phyloP scores from a whole-genome alignment of 2,113 vertebrate species.

The Sitta europaea region DNA sequence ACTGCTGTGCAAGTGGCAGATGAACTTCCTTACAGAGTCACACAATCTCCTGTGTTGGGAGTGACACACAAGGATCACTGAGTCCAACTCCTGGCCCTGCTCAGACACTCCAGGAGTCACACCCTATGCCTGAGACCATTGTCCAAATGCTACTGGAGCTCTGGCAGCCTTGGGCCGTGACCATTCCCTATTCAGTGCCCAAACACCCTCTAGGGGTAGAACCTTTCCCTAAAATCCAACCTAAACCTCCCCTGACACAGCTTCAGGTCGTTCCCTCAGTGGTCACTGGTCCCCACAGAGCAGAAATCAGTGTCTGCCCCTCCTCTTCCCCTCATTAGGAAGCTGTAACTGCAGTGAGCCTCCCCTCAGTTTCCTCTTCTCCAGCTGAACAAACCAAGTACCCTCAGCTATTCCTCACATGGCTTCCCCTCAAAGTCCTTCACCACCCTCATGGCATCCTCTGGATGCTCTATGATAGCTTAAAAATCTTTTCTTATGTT shows the following conservation, averaged over 20 bases:
- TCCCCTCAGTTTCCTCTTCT: not conserved
- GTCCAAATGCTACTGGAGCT: not conserved
- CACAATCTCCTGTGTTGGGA: not conserved
- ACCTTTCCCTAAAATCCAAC: not conserved
- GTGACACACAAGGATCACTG: not conserved
- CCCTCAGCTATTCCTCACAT: not conserved
- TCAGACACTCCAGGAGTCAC: not conserved
- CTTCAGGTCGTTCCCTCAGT: not conserved
- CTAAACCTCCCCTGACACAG: not conserved
- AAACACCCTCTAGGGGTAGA: not conserved
- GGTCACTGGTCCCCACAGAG: too few species aligned
- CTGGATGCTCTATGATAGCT: not conserved
- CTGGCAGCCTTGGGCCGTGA: not conserved
- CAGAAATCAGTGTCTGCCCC: not conserved
- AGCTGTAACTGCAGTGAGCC: fast-evolving
- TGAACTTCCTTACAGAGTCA: not conserved
- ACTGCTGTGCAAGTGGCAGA: not conserved
- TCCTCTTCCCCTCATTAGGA: not conserved
- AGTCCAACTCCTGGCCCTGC: not conserved
- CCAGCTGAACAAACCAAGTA: not conserved
- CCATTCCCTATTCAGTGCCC: not conserved
- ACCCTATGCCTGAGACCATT: fast-evolving
- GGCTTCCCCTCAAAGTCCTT: not conserved
- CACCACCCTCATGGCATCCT: not conserved
- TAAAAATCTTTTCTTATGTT: too few species aligned